Conservation (phyloP, 64 coral and sea anemone species). For the Pocillopora verrucosa region DNA sequence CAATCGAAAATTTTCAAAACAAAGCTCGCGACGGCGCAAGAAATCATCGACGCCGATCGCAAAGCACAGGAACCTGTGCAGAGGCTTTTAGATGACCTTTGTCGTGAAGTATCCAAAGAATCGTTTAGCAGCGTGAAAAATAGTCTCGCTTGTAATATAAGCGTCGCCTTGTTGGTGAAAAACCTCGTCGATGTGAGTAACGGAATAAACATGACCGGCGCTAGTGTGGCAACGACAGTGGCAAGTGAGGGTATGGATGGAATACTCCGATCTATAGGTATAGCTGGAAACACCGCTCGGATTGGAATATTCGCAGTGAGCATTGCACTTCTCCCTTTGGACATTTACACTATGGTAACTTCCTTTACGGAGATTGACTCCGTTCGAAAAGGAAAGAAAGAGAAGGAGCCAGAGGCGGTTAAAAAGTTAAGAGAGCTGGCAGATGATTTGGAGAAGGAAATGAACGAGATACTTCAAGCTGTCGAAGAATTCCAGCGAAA, state of each 20-base stretch:
- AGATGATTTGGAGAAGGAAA: slow-evolving; percentile 1
- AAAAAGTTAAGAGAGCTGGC: neutral
- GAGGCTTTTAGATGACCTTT: neutral
- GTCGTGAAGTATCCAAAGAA: neutral
- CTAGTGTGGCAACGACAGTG: neutral
- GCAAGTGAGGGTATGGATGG: neutral
- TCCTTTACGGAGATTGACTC: slow-evolving; percentile 4
- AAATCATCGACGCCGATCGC: slow-evolving; percentile 11
- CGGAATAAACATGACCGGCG: neutral
- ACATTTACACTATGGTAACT: slow-evolving; percentile 19
- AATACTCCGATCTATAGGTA: neutral
- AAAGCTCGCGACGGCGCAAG: slow-evolving; percentile 7
- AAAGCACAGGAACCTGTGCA: slow-evolving; percentile 6
- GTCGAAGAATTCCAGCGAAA: neutral
- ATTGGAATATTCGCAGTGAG: neutral
- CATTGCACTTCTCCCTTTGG: neutral
- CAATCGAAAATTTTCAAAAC: slow-evolving; percentile 7
- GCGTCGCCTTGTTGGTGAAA: neutral
- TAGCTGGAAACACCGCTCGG: neutral
- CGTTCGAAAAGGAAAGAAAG: neutral
- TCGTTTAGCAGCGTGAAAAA: neutral
- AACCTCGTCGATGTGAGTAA: slow-evolving; percentile 5
- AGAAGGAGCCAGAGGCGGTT: neutral
- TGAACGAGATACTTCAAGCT: neutral
- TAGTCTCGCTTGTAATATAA: neutral